A percentile compares a stretch with the other conserved stretches of the same genome.
Conservation (phyloP, 2,797 vertebrate species). For the Eleutherodactylus coqui region DNA sequence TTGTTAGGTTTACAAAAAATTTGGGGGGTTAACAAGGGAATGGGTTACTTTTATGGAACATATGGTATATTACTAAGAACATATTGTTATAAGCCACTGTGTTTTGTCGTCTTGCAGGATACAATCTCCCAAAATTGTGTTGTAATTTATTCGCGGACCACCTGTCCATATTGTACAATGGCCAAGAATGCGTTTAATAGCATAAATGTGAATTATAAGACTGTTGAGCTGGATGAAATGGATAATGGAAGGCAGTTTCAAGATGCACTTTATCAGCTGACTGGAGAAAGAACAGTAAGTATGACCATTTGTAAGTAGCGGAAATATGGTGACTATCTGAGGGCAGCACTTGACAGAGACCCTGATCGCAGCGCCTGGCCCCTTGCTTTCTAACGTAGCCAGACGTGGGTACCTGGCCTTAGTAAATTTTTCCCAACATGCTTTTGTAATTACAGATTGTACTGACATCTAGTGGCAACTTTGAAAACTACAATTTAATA, state of each 20-base stretch:
- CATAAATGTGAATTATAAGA: conserved; percentile 86
- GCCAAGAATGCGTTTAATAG: conserved; percentile 90
- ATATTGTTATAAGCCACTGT: not conserved
- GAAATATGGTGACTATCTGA: too few relatives aligned
- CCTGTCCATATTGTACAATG: conserved; percentile 91
- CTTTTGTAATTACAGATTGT: not conserved
- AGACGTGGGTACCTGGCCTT: too few relatives aligned
- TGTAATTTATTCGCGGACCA: conserved; percentile 97
- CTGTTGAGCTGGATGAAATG: conserved; percentile 87
- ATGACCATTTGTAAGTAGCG: too few relatives aligned
- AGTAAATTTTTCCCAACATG: too few relatives aligned
- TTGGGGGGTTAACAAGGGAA: not conserved
- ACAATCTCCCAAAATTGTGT: conserved; percentile 90
- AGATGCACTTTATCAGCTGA: conserved; percentile 85
- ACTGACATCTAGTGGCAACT: not conserved
- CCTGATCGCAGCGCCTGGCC: too few relatives aligned
- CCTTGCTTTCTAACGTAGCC: too few relatives aligned
- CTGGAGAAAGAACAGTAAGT: conserved; percentile 90
- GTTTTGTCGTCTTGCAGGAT: conserved; percentile 75
- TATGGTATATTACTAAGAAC: not conserved
- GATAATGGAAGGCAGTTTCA: conserved; percentile 86
- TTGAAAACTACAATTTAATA: not conserved
- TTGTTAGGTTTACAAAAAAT: too few relatives aligned
- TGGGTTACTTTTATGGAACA: not conserved
- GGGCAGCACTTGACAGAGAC: too few relatives aligned